phyloP scores from a whole-genome alignment of 2,797 vertebrate genomes.

The Myripristis murdjan region DNA sequence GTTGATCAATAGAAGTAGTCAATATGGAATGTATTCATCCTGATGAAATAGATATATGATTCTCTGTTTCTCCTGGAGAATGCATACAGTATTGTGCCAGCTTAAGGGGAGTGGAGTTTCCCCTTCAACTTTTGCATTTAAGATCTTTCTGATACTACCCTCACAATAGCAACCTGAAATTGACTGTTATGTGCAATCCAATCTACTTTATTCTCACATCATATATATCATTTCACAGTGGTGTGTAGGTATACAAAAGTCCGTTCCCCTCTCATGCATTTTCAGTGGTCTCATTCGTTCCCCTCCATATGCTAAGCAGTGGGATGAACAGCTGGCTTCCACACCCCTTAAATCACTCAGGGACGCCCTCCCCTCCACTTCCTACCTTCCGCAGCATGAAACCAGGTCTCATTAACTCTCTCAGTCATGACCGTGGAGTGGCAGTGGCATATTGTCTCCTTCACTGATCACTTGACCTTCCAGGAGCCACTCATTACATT shows the following conservation, averaged over 20 bases:
- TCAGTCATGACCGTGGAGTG: constrained; percentile 40
- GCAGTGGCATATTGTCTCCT: constrained; percentile 55
- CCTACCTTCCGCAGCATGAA: constrained; percentile 47
- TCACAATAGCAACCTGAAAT: not conserved
- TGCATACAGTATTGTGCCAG: too few species aligned
- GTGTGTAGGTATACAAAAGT: not conserved
- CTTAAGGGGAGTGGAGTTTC: not conserved
- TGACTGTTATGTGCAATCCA: not conserved
- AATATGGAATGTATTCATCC: too few species aligned
- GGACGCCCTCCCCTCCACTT: constrained; percentile 26
- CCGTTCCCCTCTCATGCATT: constrained; percentile 2
- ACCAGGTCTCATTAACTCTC: constrained; percentile 50
- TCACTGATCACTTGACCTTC: constrained; percentile 43
- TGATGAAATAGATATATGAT: too few species aligned
- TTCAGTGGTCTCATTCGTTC: constrained; percentile 2
- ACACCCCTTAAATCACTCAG: constrained; percentile 39
- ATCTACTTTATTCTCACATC: not conserved
- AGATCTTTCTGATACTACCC: not conserved
- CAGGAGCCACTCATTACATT: constrained; percentile 38
- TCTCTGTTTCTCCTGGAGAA: too few species aligned
- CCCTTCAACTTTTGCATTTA: not conserved
- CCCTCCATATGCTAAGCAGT: constrained; percentile 25
- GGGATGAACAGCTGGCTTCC: constrained; percentile 58
- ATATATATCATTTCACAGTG: not conserved
- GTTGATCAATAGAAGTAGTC: too few species aligned